A percentile compares a stretch with the other conserved stretches of the same genome.
phyloP scores from a whole-genome alignment of 2,797 vertebrate genomes.

The Cephalopachus bancanus region DNA sequence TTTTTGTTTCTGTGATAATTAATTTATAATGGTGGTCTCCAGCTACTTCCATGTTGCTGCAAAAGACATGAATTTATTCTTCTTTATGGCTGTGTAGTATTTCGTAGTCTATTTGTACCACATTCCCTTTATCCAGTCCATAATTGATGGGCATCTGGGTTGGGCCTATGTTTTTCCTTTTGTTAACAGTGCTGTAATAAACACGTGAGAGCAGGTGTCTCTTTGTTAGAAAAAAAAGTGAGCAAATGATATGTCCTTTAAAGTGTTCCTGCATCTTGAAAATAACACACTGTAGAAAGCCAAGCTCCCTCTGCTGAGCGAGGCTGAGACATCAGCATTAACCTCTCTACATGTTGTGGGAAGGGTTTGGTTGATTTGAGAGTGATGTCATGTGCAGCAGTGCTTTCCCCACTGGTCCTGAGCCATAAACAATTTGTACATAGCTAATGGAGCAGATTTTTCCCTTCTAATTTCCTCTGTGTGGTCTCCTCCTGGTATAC shows the following conservation, averaged over 20 bases:
- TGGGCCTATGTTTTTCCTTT: too few species aligned
- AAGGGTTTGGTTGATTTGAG: neutral
- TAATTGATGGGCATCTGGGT: too few species aligned
- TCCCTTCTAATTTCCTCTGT: neutral
- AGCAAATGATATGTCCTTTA: neutral
- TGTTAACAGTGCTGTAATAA: too few species aligned
- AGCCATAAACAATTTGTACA: neutral
- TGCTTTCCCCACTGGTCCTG: neutral
- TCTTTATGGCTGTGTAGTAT: too few species aligned
- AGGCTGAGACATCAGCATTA: neutral
- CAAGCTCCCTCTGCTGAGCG: neutral
- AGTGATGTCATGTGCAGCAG: neutral
- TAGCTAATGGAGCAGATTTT: neutral
- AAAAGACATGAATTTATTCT: too few species aligned
- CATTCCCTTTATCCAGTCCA: too few species aligned
- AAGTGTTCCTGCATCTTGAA: constrained; percentile 35
- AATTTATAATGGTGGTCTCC: too few species aligned
- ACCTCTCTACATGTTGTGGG: neutral
- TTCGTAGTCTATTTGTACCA: too few species aligned
- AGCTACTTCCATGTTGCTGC: too few species aligned
- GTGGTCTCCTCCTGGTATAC: neutral
- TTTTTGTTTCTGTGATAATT: too few species aligned
- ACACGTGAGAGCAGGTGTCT: too few species aligned
- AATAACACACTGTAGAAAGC: neutral
- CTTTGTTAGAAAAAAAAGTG: too few species aligned